Conservation (phyloP, 2,888 invertebrate species). For the Platycnemis pennipes region DNA sequence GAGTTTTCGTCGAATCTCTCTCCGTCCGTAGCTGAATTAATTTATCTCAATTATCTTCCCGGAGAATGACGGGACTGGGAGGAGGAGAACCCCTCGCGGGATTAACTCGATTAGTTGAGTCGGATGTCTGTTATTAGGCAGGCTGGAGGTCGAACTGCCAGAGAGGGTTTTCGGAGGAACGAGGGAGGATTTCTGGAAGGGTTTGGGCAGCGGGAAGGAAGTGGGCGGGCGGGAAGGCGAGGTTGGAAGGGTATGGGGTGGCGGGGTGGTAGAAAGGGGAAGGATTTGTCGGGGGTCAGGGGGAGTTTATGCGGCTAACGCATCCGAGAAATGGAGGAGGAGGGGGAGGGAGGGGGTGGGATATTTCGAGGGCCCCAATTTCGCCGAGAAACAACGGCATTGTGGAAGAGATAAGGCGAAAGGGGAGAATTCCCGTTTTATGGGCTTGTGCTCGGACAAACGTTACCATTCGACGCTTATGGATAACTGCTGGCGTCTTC, state of each 20-base stretch:
- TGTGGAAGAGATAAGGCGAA: slow-evolving; percentile 27
- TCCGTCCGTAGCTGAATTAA: slow-evolving; percentile 55
- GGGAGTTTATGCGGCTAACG: slow-evolving; percentile 6
- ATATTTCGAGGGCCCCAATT: slow-evolving; percentile 16
- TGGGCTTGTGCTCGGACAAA: not conserved
- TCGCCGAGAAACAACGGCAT: slow-evolving; percentile 28
- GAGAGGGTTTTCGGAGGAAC: not conserved
- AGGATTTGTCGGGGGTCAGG: not conserved
- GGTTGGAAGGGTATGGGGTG: not conserved
- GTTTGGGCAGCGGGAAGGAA: slow-evolving; percentile 37
- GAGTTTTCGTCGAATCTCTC: slow-evolving; percentile 61
- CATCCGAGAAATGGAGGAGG: not conserved
- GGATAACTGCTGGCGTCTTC: not conserved
- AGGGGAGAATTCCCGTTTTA: not conserved
- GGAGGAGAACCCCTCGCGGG: slow-evolving; percentile 29
- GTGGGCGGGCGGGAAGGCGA: not conserved
- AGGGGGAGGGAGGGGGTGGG: not conserved
- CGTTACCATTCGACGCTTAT: not conserved
- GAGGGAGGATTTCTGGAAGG: not conserved
- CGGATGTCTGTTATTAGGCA: slow-evolving; percentile 66
- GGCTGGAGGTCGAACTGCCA: slow-evolving; percentile 53
- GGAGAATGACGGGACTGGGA: not conserved
- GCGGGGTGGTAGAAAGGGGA: not conserved
- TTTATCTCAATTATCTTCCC: slow-evolving; percentile 63
- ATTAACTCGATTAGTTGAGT: slow-evolving; percentile 66